Evolutionary conservation across 1,140 invertebrate genomes (phyloP).

Genomic region (Goniozus legneri): DNA sequence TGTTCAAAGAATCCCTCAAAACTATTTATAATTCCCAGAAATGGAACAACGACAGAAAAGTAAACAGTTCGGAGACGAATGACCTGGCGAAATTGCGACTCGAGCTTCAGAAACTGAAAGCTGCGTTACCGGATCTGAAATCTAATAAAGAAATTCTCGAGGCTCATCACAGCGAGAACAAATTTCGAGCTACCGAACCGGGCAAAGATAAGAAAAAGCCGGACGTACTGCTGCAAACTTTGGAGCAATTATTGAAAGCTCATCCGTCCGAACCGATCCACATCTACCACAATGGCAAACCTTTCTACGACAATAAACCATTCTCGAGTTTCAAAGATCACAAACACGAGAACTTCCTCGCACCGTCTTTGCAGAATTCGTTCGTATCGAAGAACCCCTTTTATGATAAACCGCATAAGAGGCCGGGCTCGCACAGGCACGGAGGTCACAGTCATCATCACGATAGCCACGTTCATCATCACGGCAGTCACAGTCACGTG

Average conservation of each 20-base stretch:
- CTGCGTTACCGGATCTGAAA: constrained; percentile 26
- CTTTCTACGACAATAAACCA: constrained; percentile 9
- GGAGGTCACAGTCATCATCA: neutral
- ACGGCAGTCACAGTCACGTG: neutral
- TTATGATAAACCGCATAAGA: constrained; percentile 40
- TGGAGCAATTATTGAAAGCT: constrained; percentile 41
- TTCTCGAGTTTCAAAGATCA: constrained; percentile 19
- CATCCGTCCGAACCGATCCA: constrained; percentile 20
- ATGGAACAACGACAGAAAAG: constrained; percentile 46
- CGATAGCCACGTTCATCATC: neutral
- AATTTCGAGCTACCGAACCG: constrained; percentile 29
- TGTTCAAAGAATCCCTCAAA: constrained; percentile 50
- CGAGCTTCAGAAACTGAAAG: constrained; percentile 38
- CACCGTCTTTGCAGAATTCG: constrained; percentile 39
- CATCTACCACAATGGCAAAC: constrained; percentile 14
- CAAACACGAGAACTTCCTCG: constrained; percentile 38
- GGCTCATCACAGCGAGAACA: constrained; percentile 43
- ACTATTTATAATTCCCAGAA: constrained; percentile 51
- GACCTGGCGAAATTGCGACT: constrained; percentile 37
- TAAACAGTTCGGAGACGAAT: constrained; percentile 26
- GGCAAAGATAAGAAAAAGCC: constrained; percentile 23
- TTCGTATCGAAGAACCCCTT: constrained; percentile 40
- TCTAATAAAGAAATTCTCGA: constrained; percentile 34
- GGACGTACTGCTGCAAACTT: constrained; percentile 30
- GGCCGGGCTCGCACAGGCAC: constrained; percentile 24